phyloP scores from a whole-genome alignment of 2,888 invertebrate species.

The Clusia tigrina region DNA sequence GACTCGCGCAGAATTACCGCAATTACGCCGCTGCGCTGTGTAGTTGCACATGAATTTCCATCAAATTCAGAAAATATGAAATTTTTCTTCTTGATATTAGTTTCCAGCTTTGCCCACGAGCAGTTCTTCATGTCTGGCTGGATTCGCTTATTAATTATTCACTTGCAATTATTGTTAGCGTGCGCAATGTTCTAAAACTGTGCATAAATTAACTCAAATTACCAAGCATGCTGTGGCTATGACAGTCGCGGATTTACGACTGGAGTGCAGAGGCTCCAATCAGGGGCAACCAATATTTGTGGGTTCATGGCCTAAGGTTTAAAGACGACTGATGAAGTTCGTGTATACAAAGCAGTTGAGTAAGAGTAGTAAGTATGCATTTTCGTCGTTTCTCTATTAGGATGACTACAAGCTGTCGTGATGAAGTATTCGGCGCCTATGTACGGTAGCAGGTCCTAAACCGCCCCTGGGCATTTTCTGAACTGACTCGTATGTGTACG shows the following conservation, averaged over 20 bases:
- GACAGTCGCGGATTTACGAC: background rate
- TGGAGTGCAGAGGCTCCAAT: background rate
- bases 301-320: too few species aligned
- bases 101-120: background rate
- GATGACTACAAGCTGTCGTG: too few species aligned
- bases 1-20: background rate
- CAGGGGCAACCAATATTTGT: too few species aligned
- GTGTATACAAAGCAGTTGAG: too few species aligned
- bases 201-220: conserved; percentile 35
- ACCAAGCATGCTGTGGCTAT: conserved; percentile 10
- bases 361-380: too few species aligned
- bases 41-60: background rate
- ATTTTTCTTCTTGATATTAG: background rate
- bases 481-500: background rate
- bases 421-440: too few species aligned
- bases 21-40: background rate
- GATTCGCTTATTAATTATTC: conserved; percentile 35
- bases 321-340: too few species aligned
- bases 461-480: too few species aligned
- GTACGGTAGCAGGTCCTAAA: too few species aligned
- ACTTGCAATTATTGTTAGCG: conserved; percentile 40
- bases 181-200: conserved; percentile 40
- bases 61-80: background rate
- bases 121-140: background rate
- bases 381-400: too few species aligned